Conservation (phyloP, 2,797 vertebrate species). For the Enteromius afrohamiltoni region DNA sequence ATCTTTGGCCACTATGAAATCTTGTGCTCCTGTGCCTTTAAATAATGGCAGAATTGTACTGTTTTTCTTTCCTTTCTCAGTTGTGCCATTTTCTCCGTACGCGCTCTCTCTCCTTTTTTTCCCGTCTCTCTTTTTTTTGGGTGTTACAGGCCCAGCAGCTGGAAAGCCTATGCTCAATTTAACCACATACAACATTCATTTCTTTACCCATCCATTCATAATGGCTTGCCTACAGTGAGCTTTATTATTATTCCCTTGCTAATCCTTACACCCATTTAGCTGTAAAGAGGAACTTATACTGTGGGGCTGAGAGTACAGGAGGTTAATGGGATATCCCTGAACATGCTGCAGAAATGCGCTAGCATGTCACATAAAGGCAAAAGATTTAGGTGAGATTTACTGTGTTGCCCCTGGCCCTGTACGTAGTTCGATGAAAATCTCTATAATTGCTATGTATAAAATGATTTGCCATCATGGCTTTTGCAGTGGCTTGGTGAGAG, state of each 20-base stretch:
- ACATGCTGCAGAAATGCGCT: neutral
- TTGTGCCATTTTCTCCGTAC: neutral
- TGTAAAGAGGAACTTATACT: constrained; percentile 44
- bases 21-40: neutral
- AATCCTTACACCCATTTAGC: constrained; percentile 46
- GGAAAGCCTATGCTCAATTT: constrained; percentile 43
- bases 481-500: neutral
- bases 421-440: constrained; percentile 2
- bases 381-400: constrained; percentile 37
- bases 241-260: constrained; percentile 44
- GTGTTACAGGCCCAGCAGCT: constrained; percentile 26
- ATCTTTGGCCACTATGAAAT: neutral
- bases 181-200: constrained; percentile 47
- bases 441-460: constrained; percentile 2
- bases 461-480: constrained; percentile 12
- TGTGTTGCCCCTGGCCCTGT: constrained; percentile 18
- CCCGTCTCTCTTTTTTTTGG: neutral
- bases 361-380: constrained; percentile 25
- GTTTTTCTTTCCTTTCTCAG: neutral
- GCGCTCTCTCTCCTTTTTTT: neutral
- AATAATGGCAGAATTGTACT: neutral
- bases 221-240: constrained; percentile 41
- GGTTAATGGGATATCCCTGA: constrained; percentile 39
- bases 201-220: constrained; percentile 34
- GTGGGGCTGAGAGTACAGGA: constrained; percentile 15